Percentiles rank a stretch among this genome's conserved stretches.
Evolutionary conservation across 2,113 vertebrate genomes (phyloP).

Genomic region (Paraplagusia blochii): DNA sequence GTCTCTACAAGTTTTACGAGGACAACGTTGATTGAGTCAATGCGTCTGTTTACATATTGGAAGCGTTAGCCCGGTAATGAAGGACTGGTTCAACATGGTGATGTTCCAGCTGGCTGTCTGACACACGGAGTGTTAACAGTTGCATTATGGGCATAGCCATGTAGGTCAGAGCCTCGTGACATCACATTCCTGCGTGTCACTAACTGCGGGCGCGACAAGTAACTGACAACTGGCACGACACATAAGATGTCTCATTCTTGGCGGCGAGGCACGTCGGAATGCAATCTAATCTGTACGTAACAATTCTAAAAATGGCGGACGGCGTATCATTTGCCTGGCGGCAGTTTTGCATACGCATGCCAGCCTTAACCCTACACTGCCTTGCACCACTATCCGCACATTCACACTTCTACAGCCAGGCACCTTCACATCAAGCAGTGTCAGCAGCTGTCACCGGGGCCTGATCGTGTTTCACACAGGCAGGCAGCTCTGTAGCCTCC

Average conservation of each 20-base stretch:
- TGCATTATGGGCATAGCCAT: slow-evolving; percentile 32
- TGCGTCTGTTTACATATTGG: slow-evolving; percentile 23
- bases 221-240: slow-evolving; percentile 34
- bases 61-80: slow-evolving; percentile 13
- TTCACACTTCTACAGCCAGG: slow-evolving; percentile 25
- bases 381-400: slow-evolving; percentile 12
- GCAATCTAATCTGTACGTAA: slow-evolving; percentile 50
- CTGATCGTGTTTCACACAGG: slow-evolving; percentile 55
- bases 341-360: slow-evolving; percentile 39
- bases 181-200: slow-evolving; percentile 47
- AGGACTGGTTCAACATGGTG: slow-evolving; percentile 6
- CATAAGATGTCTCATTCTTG: slow-evolving; percentile 21
- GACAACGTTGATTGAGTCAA: slow-evolving; percentile 34
- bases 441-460: slow-evolving; percentile 61
- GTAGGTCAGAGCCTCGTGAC: slow-evolving; percentile 45
- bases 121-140: slow-evolving; percentile 27
- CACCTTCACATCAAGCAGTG: slow-evolving; percentile 50
- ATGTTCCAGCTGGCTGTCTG: slow-evolving; percentile 7
- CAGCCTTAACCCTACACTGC: slow-evolving; percentile 18
- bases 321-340: slow-evolving; percentile 52
- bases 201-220: slow-evolving; percentile 23
- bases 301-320: slow-evolving; percentile 42
- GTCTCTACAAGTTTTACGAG: slow-evolving; percentile 30
- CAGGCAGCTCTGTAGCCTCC: slow-evolving; percentile 41
- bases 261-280: slow-evolving; percentile 26